Evolutionary conservation across 2,797 vertebrate genomes (phyloP).

Genomic region (Carduelis carduelis): DNA sequence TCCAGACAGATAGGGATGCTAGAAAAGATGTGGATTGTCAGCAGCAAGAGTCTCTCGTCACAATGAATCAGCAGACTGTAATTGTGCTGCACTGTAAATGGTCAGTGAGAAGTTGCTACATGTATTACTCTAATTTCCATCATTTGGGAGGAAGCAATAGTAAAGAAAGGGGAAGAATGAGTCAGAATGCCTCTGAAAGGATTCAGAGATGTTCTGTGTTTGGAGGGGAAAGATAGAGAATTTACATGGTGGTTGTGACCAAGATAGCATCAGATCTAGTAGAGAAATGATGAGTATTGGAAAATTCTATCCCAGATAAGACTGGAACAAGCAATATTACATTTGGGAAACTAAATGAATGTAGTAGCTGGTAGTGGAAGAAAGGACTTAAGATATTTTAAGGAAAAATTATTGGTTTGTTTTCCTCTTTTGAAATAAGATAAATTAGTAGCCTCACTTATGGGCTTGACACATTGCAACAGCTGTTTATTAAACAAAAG

Average conservation of each 20-base stretch:
- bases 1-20: not conserved
- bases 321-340: not conserved
- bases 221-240: not conserved
- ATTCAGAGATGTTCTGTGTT: not conserved
- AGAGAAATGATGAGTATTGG: not conserved
- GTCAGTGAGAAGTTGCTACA: not conserved
- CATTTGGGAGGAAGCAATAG: not conserved
- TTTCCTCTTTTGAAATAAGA: not conserved
- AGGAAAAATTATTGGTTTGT: not conserved
- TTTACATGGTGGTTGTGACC: not conserved
- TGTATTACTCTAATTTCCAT: not conserved
- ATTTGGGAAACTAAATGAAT: not conserved
- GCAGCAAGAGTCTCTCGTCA: not conserved
- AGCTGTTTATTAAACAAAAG: not conserved
- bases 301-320: not conserved
- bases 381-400: not conserved
- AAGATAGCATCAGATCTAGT: not conserved
- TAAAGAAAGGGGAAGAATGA: not conserved
- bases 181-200: not conserved
- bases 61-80: not conserved
- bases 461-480: not conserved
- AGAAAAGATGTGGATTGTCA: not conserved
- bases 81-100: not conserved
- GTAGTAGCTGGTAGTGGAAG: not conserved
- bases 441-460: not conserved